These are phyloP conservation scores for Lasiurus cinereus DNA, from an alignment of 2,113 vertebrate species.

Conservation along the genomic window DNA sequence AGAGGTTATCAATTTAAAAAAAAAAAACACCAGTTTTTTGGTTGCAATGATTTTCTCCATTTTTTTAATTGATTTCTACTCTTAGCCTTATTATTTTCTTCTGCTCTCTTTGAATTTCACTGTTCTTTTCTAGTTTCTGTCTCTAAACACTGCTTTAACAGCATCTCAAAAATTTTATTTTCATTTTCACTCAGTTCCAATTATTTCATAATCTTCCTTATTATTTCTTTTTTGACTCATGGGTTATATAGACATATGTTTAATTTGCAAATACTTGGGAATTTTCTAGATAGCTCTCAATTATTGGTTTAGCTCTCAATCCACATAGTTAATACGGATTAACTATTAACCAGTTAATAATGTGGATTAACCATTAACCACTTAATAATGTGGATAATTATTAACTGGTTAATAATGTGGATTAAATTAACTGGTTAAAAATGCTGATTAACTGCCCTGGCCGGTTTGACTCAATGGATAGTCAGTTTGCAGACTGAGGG, in stretches of 20 bases:
- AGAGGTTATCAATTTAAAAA: conserved; percentile 20
- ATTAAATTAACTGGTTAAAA: too few species aligned
- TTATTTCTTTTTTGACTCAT: background rate
- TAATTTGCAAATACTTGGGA: conserved; percentile 17
- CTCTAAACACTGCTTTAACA: background rate
- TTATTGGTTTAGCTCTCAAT: background rate
- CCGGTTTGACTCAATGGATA: too few species aligned
- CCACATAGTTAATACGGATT: background rate
- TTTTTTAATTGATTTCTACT: background rate
- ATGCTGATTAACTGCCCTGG: too few species aligned
- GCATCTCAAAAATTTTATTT: background rate
- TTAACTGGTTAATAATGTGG: too few species aligned
- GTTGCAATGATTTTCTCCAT: background rate
- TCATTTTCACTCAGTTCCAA: conserved; percentile 13
- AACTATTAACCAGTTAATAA: too few species aligned
- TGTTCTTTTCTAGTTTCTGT: conserved; percentile 13
- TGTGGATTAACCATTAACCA: background rate
- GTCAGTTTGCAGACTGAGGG: too few species aligned
- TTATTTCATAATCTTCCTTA: conserved; percentile 23
- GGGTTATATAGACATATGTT: background rate
- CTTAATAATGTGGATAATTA: too few species aligned
- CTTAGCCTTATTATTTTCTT: background rate
- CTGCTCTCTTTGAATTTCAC: background rate
- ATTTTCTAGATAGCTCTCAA: conserved; percentile 5
- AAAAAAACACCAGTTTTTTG: background rate